A percentile compares a stretch with the other conserved stretches of the same genome.
Evolutionary conservation across 2,797 vertebrate species (phyloP).

Genomic region (Enteromius afrohamiltoni): DNA sequence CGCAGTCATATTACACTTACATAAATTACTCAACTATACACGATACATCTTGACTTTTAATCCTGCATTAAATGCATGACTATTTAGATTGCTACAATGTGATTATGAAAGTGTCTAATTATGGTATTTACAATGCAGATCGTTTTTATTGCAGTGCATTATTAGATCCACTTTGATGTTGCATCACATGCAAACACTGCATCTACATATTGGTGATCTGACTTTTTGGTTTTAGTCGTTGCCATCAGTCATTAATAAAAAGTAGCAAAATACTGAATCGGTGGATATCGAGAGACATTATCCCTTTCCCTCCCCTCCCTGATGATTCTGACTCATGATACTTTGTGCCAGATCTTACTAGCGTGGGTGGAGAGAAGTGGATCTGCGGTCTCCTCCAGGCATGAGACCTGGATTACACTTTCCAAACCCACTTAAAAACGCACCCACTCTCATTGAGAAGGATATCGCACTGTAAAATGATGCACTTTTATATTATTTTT

Average conservation of each 20-base stretch:
- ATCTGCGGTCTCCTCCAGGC: conserved; percentile 3
- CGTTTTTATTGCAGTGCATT: not conserved
- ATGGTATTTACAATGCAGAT: not conserved
- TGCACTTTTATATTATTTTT: not conserved
- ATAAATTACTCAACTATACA: not conserved
- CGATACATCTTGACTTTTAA: not conserved
- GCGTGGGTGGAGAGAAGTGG: not conserved
- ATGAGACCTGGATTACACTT: conserved; percentile 58
- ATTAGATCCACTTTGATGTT: not conserved
- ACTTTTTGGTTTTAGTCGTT: not conserved
- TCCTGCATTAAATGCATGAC: not conserved
- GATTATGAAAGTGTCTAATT: not conserved
- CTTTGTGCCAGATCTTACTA: conserved; percentile 7
- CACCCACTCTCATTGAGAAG: conserved; percentile 10
- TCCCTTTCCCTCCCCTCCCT: not conserved
- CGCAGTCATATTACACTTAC: not conserved
- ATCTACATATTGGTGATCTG: not conserved
- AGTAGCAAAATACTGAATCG: not conserved
- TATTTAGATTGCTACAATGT: not conserved
- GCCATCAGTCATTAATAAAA: not conserved
- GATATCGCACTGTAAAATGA: not conserved
- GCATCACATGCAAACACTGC: not conserved
- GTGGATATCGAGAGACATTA: not conserved
- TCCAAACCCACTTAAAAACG: conserved; percentile 44
- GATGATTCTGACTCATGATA: not conserved